Evolutionary conservation across 2,797 vertebrate species (phyloP), one percentile per base, ranked within the genome.

Genomic region (Psittacula echo): DNA sequence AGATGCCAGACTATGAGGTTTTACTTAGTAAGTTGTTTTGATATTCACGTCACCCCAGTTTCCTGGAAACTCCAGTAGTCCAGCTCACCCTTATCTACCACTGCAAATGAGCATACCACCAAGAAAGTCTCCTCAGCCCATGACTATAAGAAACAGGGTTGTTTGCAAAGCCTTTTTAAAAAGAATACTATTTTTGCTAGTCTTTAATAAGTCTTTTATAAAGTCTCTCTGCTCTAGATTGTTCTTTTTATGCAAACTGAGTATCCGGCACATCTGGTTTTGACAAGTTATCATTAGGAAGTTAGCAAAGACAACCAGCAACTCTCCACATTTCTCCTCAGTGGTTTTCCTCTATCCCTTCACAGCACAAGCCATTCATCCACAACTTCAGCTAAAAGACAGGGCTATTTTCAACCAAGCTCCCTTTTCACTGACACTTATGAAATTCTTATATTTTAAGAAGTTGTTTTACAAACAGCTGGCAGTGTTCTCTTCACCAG

Each of bases 81-180:
- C 71, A n/a, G 41, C 68, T 53, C 48, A 48, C 16, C 73, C 48
- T 30, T 32, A 37, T 8, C 66, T 32, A 19, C 21, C 48, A 6
- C 70, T 17, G 9, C 5, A 0, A 26, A 16, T 13, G 13, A 50
- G 7, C 42, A 23, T 7, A 13, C 4, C 39, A 44, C n/a, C 61
- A 39, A 2, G 0, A 39, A 39, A 23, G 9, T 6, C 42, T 26
- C 39, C 65, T 60, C 62, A 71, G 48, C 27, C 71, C 47, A 27
- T 5, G 1, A 0, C 30, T 45, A 24, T 5, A n/a, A 41, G 34
- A 62, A 82, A n/a, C 15, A 37, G 34, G 3, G 10, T 3, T 53
- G 41, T 30, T 14, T 21, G 1, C 24, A 71, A 75, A 44, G 26
- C 10, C 42, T 64, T 48, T 22, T 44, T 3, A 0, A 32, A 42